Conservation (phyloP, 1,140 invertebrate genomes). For the Pomacea maculata region DNA sequence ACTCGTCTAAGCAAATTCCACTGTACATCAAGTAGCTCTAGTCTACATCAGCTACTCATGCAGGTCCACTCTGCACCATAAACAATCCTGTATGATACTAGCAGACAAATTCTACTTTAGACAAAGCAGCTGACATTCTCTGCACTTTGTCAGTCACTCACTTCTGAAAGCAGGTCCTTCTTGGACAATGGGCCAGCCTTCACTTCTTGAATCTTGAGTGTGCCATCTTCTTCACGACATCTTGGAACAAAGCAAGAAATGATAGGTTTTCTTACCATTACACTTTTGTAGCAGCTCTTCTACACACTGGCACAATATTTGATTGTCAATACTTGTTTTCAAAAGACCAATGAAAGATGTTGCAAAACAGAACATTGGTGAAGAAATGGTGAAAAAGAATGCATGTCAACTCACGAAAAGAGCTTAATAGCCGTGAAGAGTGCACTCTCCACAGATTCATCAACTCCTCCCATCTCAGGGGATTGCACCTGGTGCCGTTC, state of each 20-base stretch:
- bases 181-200: slow-evolving; percentile 85
- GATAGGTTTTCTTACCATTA: neutral
- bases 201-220: slow-evolving; percentile 86
- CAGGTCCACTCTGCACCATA: too few species aligned
- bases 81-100: too few species aligned
- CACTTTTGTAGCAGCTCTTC: neutral
- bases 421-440: slow-evolving; percentile 45
- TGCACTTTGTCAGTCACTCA: slow-evolving; percentile 27
- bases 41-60: too few species aligned
- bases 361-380: neutral
- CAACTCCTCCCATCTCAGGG: slow-evolving; percentile 40
- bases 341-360: neutral
- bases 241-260: slow-evolving; percentile 27
- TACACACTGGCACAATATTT: neutral
- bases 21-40: too few species aligned
- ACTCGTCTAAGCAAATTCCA: too few species aligned
- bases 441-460: slow-evolving; percentile 46
- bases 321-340: neutral
- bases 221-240: slow-evolving; percentile 80
- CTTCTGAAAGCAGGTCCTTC: slow-evolving; percentile 75
- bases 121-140: too few species aligned
- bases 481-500: slow-evolving; percentile 45
- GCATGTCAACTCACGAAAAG: slow-evolving; percentile 46
- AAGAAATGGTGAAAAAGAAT: neutral
- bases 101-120: too few species aligned